Conservation (phyloP, 53 echinoderm and acorn worm species). For the Pentamera pediparva region DNA sequence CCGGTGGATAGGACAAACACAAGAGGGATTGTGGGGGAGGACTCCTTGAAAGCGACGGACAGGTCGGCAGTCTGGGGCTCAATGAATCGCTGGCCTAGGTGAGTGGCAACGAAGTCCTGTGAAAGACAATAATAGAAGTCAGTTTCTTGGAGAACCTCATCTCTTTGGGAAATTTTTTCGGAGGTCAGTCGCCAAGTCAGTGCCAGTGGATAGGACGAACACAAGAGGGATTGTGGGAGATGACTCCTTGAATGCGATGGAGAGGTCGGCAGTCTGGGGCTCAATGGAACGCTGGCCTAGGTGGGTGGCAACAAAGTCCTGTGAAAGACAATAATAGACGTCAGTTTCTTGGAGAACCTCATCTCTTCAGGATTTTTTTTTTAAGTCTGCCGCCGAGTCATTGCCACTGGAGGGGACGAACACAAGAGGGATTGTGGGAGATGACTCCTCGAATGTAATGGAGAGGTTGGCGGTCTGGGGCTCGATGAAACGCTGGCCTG, state of each 20-base stretch:
- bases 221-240: slow-evolving; percentile 81
- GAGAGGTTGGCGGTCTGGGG: slow-evolving; percentile 91
- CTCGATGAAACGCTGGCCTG: slow-evolving; percentile 98
- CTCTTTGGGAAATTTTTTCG: slow-evolving; percentile 97
- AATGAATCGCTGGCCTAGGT: slow-evolving; percentile 95
- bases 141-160: slow-evolving; percentile 98
- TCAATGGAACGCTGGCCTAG: slow-evolving; percentile 98
- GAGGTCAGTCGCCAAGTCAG: slow-evolving; percentile 90
- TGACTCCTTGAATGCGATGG: slow-evolving; percentile 89
- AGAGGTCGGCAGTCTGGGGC: slow-evolving; percentile 90
- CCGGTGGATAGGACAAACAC: slow-evolving; percentile 94
- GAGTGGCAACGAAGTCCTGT: slow-evolving; percentile 80
- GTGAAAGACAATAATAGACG: slow-evolving; percentile 53
- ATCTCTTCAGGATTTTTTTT: slow-evolving; percentile 98
- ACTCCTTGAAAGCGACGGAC: slow-evolving; percentile 87
- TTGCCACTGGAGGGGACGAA: slow-evolving; percentile 88
- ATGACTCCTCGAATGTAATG: slow-evolving; percentile 87
- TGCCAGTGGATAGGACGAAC: slow-evolving; percentile 87
- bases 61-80: slow-evolving; percentile 97
- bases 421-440: slow-evolving; percentile 78
- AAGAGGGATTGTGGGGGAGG: slow-evolving; percentile 76
- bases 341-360: slow-evolving; percentile 95
- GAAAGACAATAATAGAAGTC: slow-evolving; percentile 54
- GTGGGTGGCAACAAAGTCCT: slow-evolving; percentile 87
- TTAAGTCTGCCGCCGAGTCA: slow-evolving; percentile 90